These are phyloP conservation scores for Rhombomys opimus DNA, from an alignment of 2,113 vertebrate genomes.

Conservation along the genomic window DNA sequence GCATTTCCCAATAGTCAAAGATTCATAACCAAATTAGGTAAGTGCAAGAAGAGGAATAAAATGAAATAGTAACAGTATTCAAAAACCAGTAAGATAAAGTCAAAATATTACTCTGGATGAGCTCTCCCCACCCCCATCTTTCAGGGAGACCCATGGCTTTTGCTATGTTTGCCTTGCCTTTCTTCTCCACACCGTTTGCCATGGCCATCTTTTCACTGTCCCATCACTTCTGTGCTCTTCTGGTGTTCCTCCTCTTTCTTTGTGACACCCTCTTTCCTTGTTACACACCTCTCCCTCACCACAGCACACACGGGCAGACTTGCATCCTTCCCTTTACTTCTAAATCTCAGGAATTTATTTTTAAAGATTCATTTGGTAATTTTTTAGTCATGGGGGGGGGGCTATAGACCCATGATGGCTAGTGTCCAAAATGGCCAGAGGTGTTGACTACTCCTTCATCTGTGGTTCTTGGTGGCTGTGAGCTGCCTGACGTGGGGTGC, in stretches of 20 bases:
- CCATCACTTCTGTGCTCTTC: neutral
- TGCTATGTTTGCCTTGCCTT: rapidly evolving
- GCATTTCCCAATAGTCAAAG: neutral
- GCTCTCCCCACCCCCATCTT: neutral
- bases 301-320: neutral
- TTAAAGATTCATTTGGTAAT: neutral
- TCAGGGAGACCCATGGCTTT: neutral
- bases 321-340: neutral
- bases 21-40: neutral
- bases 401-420: neutral
- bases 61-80: neutral
- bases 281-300: neutral
- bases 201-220: too few relatives aligned
- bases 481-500: neutral
- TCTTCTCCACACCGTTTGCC: neutral
- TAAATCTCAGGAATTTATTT: neutral
- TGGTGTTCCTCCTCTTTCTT: neutral
- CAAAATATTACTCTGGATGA: neutral
- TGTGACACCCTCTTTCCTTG: too few relatives aligned
- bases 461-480: neutral
- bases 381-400: neutral
- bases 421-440: too few relatives aligned
- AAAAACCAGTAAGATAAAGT: neutral
- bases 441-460: neutral
- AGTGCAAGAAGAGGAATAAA: neutral